These are phyloP conservation scores for Lutjanus argentimaculatus DNA, from an alignment of 2,797 vertebrate genomes.

Conservation along the genomic window DNA sequence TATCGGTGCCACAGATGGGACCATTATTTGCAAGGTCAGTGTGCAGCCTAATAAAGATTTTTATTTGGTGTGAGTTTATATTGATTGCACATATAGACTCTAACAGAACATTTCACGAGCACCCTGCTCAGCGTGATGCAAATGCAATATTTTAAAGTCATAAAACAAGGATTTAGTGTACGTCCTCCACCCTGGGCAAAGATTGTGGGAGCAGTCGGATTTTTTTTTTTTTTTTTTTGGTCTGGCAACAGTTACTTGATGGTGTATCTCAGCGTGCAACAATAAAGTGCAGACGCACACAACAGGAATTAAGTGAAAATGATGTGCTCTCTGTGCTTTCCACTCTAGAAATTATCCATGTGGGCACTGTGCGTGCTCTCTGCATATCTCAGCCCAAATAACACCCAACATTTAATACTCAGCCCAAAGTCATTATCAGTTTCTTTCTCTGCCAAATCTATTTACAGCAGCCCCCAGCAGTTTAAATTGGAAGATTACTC, in stretches of 20 bases:
- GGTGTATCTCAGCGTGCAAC: constrained; percentile 30
- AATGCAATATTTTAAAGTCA: constrained; percentile 57
- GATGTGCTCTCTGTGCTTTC: constrained; percentile 43
- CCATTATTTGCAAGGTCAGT: constrained; percentile 35
- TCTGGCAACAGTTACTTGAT: constrained; percentile 39
- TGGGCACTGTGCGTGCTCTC: constrained; percentile 35
- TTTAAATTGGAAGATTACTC: constrained; percentile 81
- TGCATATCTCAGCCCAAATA: constrained; percentile 54
- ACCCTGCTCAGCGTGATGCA: constrained; percentile 39
- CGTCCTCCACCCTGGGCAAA: constrained; percentile 29
- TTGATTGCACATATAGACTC: constrained; percentile 25
- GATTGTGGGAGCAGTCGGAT: constrained; percentile 17
- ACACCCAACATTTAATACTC: constrained; percentile 56
- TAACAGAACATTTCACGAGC: constrained; percentile 35
- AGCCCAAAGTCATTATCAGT: constrained; percentile 67
- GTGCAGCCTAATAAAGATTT: constrained; percentile 25
- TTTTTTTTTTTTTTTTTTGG: constrained; percentile 12
- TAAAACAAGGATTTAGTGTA: constrained; percentile 58
- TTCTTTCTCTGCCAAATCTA: constrained; percentile 66
- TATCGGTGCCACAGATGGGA: constrained; percentile 17
- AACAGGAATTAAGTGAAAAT: constrained; percentile 48
- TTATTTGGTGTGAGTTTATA: constrained; percentile 31
- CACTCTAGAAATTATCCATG: constrained; percentile 54
- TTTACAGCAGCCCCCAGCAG: constrained; percentile 65
- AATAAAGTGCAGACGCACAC: constrained; percentile 40